Evolutionary conservation across 2,888 invertebrate species (phyloP).

Genomic region (Eilema caniola): DNA sequence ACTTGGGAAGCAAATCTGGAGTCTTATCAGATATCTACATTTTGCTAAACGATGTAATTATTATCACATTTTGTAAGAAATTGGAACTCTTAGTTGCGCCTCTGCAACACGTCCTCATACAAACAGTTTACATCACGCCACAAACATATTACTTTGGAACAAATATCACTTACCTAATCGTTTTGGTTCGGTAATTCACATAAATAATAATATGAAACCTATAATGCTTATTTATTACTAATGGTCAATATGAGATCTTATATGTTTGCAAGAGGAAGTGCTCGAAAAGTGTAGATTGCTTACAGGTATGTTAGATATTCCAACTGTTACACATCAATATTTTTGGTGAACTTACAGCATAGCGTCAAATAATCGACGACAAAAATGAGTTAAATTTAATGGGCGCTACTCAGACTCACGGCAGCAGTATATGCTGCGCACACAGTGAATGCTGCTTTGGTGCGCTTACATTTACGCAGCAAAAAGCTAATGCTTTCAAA

Average conservation of each 20-base stretch:
- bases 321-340: background rate
- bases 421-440: too few species aligned
- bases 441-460: too few species aligned
- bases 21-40: slow-evolving; percentile 26
- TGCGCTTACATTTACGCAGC: too few species aligned
- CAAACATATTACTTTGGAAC: slow-evolving; percentile 19
- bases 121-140: background rate
- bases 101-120: slow-evolving; percentile 6
- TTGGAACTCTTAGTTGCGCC: slow-evolving; percentile 21
- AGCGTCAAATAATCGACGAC: slow-evolving; percentile 34
- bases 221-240: background rate
- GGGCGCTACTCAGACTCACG: too few species aligned
- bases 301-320: background rate
- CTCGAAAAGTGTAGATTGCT: slow-evolving; percentile 3
- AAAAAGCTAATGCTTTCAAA: too few species aligned
- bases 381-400: slow-evolving; percentile 9
- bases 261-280: slow-evolving; percentile 7
- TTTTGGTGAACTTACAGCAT: slow-evolving; percentile 2
- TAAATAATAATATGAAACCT: background rate
- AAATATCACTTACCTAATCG: background rate
- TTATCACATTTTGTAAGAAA: slow-evolving; percentile 49
- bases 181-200: background rate
- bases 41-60: slow-evolving; percentile 42
- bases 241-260: background rate
- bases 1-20: slow-evolving; percentile 34